phyloP scores from a whole-genome alignment of 2,113 vertebrate genomes.

The Chionodraco myersi region DNA sequence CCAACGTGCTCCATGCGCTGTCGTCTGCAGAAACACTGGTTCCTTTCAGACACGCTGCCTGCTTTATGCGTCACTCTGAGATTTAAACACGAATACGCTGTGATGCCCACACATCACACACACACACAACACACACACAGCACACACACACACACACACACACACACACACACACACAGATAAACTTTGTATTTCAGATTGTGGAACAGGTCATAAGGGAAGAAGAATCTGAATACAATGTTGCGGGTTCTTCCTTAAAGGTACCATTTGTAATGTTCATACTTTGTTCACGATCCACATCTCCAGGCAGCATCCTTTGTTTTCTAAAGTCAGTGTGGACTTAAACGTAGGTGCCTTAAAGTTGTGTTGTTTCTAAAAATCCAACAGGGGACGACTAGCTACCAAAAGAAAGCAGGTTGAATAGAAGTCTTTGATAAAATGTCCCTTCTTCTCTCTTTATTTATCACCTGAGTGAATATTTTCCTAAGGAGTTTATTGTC shows the following conservation, averaged over 20 bases:
- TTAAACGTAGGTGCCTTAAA: no score
- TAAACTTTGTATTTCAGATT: neutral
- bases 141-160: neutral
- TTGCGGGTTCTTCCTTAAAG: neutral
- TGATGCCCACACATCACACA: no score
- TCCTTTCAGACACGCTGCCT: slow-evolving; percentile 35
- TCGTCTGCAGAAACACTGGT: slow-evolving; percentile 53
- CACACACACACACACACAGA: neutral
- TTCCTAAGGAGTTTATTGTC: no score
- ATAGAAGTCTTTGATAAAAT: no score
- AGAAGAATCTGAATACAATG: neutral
- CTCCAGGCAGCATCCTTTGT: neutral
- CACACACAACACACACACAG: no score
- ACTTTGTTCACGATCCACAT: neutral
- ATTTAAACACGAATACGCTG: neutral
- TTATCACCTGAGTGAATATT: no score
- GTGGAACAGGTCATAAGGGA: neutral
- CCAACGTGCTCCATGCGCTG: slow-evolving; percentile 39
- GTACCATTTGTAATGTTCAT: neutral
- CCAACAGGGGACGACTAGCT: no score
- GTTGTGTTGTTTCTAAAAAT: no score
- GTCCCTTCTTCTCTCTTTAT: no score
- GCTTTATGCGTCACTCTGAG: slow-evolving; percentile 35
- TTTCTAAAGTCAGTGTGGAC: no score
- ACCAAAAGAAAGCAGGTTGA: no score